Conservation (phyloP, 2,888 invertebrate species). For the Aleiodes testaceus region DNA sequence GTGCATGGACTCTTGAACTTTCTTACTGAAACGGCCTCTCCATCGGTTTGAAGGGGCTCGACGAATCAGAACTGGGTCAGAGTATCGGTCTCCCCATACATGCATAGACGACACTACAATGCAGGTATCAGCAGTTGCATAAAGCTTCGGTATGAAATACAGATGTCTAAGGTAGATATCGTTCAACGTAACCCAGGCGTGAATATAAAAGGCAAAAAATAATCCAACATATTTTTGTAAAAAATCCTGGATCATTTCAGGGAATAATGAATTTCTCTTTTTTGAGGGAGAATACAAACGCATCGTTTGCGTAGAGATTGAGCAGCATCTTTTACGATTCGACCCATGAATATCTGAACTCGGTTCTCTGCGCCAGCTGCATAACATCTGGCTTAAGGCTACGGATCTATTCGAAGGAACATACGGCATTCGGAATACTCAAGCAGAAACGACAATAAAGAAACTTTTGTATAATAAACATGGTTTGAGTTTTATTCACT, state of each 20-base stretch:
- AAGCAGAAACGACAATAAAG: too few species aligned
- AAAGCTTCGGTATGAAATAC: conserved; percentile 51
- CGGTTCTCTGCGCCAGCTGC: conserved; percentile 43
- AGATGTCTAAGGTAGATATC: conserved; percentile 54
- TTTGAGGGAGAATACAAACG: conserved; percentile 35
- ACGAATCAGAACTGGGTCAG: conserved; percentile 32
- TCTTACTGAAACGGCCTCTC: neutral
- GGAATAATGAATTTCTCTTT: too few species aligned
- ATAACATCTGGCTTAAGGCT: conserved; percentile 32
- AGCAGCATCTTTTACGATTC: conserved; percentile 59
- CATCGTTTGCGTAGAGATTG: conserved; percentile 54
- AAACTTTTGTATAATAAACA: too few species aligned
- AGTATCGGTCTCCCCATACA: conserved; percentile 21
- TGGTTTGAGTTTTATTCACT: too few species aligned
- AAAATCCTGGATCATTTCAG: too few species aligned
- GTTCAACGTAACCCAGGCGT: conserved; percentile 31
- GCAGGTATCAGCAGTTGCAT: conserved; percentile 41
- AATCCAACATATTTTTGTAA: too few species aligned
- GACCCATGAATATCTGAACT: conserved; percentile 58
- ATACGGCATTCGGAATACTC: too few species aligned
- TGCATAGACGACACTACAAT: conserved; percentile 47
- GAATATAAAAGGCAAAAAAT: conserved; percentile 2
- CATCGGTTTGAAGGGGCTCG: conserved; percentile 16
- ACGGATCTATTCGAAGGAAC: neutral
- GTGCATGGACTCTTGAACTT: conserved; percentile 19